These are phyloP conservation scores for Apis laboriosa DNA, from an alignment of 1,140 invertebrate species.

Conservation along the genomic window DNA sequence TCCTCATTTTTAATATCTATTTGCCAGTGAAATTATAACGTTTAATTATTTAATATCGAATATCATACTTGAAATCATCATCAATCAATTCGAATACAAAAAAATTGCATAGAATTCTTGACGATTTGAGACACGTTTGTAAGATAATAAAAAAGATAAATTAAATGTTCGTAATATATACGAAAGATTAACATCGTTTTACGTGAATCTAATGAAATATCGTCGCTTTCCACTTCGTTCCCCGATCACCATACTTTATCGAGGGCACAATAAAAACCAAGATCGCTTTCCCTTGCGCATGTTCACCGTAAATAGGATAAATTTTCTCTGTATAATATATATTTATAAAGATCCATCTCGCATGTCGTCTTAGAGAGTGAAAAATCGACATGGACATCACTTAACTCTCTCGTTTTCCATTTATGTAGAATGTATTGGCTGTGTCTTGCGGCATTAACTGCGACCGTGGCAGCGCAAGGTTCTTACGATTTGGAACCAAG, in stretches of 20 bases:
- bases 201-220: background rate
- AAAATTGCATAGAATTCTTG: background rate
- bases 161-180: background rate
- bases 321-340: background rate
- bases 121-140: background rate
- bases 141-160: background rate
- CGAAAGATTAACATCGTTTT: background rate
- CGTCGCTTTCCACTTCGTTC: slow-evolving; percentile 19
- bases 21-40: background rate
- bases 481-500: slow-evolving; percentile 76
- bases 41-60: background rate
- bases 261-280: slow-evolving; percentile 16
- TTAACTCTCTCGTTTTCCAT: slow-evolving; percentile 12
- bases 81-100: background rate
- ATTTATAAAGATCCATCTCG: background rate
- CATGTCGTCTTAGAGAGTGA: background rate
- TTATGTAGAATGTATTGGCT: slow-evolving; percentile 73
- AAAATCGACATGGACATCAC: background rate
- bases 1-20: background rate
- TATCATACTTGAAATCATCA: background rate
- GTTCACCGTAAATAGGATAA: background rate
- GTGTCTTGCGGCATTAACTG: slow-evolving; percentile 71
- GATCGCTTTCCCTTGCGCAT: slow-evolving; percentile 43
- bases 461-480: slow-evolving; percentile 69
- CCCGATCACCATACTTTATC: background rate